Evolutionary conservation across 2,113 vertebrate genomes (phyloP).

Genomic region (Cercocebus atys): DNA sequence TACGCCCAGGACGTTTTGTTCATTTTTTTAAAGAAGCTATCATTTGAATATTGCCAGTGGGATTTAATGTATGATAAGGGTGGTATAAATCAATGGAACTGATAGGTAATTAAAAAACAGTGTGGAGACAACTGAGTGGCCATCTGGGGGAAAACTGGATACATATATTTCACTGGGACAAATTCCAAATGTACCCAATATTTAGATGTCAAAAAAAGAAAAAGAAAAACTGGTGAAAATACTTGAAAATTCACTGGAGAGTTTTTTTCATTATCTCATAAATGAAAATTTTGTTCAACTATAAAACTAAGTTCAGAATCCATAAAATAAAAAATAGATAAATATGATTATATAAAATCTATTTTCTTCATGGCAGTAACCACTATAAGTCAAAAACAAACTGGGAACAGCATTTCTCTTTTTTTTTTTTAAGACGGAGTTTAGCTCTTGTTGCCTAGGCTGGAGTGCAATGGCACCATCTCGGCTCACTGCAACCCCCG

Average conservation of each 20-base stretch:
- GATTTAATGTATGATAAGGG: constrained; percentile 19
- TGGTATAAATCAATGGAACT: not conserved
- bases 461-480: too few relatives aligned
- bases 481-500: too few relatives aligned
- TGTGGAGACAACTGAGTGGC: not conserved
- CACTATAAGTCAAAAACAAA: constrained; percentile 1
- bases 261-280: constrained; percentile 49
- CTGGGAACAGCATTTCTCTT: not conserved
- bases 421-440: too few relatives aligned
- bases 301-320: constrained; percentile 35
- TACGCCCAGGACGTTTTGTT: not conserved
- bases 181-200: constrained; percentile 37
- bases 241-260: constrained; percentile 28
- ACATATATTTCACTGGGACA: not conserved
- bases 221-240: not conserved
- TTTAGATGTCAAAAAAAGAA: constrained; percentile 13
- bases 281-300: constrained; percentile 42
- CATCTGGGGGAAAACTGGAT: not conserved
- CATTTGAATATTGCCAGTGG: not conserved
- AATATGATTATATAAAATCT: constrained; percentile 45
- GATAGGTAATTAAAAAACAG: not conserved
- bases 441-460: too few relatives aligned
- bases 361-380: constrained; percentile 44
- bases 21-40: not conserved
- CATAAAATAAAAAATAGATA: constrained; percentile 49